These are phyloP conservation scores for Aratinga solstitialis DNA, from an alignment of 2,797 vertebrate genomes.

Conservation along the genomic window DNA sequence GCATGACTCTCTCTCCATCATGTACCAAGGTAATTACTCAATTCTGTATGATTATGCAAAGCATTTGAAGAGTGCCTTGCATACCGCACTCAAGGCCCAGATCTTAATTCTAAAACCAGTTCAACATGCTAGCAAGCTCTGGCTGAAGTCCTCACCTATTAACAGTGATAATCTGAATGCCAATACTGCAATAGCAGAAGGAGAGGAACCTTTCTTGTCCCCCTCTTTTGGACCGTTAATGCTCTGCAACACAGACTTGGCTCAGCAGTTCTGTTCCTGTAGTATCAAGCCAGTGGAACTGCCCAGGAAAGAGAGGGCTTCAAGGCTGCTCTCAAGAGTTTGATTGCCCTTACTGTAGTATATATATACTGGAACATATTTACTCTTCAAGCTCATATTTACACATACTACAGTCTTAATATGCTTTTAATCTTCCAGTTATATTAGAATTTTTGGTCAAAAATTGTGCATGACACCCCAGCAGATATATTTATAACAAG, in stretches of 20 bases:
- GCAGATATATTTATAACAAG: constrained; percentile 39
- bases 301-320: neutral
- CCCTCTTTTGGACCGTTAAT: neutral
- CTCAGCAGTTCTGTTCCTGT: neutral
- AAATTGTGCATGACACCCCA: neutral
- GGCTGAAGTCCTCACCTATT: neutral
- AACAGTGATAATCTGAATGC: neutral
- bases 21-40: neutral
- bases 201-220: neutral
- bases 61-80: neutral
- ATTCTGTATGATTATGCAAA: neutral
- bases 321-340: neutral
- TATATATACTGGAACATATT: neutral
- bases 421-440: constrained; percentile 5
- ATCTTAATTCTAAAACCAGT: neutral
- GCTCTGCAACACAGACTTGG: neutral
- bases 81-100: neutral
- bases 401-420: neutral
- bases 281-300: neutral
- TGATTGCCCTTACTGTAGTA: neutral
- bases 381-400: neutral
- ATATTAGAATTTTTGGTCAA: constrained; percentile 6
- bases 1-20: neutral
- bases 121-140: neutral
- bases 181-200: neutral